These are phyloP conservation scores for Cantharis rufa DNA, from an alignment of 2,888 invertebrate species.

Conservation along the genomic window DNA sequence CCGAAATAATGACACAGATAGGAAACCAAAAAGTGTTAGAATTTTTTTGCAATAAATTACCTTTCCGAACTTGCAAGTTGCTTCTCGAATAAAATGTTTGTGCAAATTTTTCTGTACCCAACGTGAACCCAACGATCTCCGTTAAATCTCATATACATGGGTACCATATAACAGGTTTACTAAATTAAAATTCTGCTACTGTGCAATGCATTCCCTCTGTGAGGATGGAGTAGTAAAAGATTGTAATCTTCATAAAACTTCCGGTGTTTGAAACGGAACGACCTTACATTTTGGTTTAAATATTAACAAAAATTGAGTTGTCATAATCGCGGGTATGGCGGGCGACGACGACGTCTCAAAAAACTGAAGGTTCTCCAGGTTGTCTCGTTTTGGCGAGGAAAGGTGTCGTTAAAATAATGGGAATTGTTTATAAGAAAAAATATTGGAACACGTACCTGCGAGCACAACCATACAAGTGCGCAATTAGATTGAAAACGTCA, in stretches of 20 bases:
- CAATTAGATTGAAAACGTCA: neutral
- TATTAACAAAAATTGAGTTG: neutral
- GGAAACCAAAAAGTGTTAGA: neutral
- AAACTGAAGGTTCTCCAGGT: neutral
- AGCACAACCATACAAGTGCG: neutral
- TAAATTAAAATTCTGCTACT: conserved; percentile 16
- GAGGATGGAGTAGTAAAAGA: neutral
- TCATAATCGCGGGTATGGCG: neutral
- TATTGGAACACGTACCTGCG: neutral
- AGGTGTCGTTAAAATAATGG: neutral
- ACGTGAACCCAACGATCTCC: neutral
- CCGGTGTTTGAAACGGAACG: conserved; percentile 17
- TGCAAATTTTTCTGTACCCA: neutral
- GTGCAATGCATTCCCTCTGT: neutral
- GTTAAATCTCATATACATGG: neutral
- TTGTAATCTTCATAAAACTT: conserved; percentile 13
- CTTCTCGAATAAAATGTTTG: neutral
- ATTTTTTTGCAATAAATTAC: neutral
- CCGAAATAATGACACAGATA: neutral
- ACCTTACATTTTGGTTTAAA: neutral
- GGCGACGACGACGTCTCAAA: neutral
- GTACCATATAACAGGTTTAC: conserved; percentile 5
- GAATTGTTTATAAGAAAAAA: neutral
- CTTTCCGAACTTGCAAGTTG: neutral
- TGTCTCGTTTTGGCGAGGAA: neutral